A percentile compares a stretch with the other conserved stretches of the same genome.
Evolutionary conservation across 2,113 vertebrate species (phyloP).

Genomic region (Epinephelus lanceolatus): DNA sequence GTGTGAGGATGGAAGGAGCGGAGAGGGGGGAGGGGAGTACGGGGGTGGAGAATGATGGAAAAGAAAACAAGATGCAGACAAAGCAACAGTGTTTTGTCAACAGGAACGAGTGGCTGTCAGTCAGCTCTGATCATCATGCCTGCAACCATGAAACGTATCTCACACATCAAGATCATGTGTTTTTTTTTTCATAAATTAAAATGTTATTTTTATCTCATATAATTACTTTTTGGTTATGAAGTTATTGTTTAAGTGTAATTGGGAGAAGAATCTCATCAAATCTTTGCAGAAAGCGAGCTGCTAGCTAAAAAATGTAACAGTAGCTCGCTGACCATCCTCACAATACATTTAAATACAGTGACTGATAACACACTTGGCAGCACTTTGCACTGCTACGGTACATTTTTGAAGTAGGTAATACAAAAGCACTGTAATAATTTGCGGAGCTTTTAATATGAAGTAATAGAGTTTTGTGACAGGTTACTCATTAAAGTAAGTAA

Average conservation of each 20-base stretch:
- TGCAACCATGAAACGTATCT: neutral
- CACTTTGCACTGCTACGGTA: neutral
- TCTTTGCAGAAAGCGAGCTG: neutral
- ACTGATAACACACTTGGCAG: slow-evolving; percentile 8
- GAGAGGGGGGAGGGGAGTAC: neutral
- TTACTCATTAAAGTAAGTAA: slow-evolving; percentile 40
- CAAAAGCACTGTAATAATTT: neutral
- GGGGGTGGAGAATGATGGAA: slow-evolving; percentile 15
- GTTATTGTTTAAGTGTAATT: neutral
- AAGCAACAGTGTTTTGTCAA: slow-evolving; percentile 20
- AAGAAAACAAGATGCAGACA: slow-evolving; percentile 3
- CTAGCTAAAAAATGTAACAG: neutral
- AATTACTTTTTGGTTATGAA: neutral
- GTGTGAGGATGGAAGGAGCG: neutral
- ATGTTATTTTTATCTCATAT: neutral
- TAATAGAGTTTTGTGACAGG: slow-evolving; percentile 18
- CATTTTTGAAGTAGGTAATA: neutral
- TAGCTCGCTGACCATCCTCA: neutral
- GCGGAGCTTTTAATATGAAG: slow-evolving; percentile 25
- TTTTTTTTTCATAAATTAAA: neutral
- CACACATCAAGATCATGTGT: neutral
- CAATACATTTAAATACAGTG: neutral
- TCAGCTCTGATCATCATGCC: neutral
- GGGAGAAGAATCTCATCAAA: neutral
- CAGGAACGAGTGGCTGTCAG: neutral